A percentile compares a stretch with the other conserved stretches of the same genome.
Evolutionary conservation across 2,888 invertebrate genomes (phyloP).

Genomic region (Polydrusus tereticollis): DNA sequence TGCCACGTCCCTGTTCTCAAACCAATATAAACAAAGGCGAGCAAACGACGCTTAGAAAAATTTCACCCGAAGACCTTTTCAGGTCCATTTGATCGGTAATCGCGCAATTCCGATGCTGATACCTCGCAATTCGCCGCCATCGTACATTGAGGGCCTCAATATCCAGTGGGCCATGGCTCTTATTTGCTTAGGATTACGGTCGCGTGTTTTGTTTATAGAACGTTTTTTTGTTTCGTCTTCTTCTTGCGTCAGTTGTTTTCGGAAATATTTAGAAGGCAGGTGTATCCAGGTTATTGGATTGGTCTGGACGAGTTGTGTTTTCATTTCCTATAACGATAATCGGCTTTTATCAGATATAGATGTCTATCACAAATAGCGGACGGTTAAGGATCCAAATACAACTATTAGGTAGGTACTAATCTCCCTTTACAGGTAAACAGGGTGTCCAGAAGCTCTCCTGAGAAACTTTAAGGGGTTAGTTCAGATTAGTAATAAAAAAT

Average conservation of each 20-base stretch:
- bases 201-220: conserved; percentile 32
- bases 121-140: conserved; percentile 65
- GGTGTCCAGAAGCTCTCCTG: no score
- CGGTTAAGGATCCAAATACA: no score
- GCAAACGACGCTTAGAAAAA: conserved; percentile 22
- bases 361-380: no score
- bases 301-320: background rate
- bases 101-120: conserved; percentile 68
- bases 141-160: conserved; percentile 63
- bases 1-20: background rate
- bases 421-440: no score
- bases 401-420: no score
- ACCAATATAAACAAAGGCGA: conserved; percentile 30
- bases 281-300: conserved; percentile 19
- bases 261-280: conserved; percentile 15
- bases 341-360: background rate
- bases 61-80: conserved; percentile 51
- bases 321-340: background rate
- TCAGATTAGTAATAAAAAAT: no score
- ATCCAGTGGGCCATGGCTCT: conserved; percentile 62
- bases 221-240: conserved; percentile 17
- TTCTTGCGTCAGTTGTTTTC: conserved; percentile 15
- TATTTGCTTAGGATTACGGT: conserved; percentile 64
- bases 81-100: conserved; percentile 66
- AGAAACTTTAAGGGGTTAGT: no score